Base-by-base conservation (phyloP, 2,797 vertebrate species). In the Ammospiza maritima region DNA sequence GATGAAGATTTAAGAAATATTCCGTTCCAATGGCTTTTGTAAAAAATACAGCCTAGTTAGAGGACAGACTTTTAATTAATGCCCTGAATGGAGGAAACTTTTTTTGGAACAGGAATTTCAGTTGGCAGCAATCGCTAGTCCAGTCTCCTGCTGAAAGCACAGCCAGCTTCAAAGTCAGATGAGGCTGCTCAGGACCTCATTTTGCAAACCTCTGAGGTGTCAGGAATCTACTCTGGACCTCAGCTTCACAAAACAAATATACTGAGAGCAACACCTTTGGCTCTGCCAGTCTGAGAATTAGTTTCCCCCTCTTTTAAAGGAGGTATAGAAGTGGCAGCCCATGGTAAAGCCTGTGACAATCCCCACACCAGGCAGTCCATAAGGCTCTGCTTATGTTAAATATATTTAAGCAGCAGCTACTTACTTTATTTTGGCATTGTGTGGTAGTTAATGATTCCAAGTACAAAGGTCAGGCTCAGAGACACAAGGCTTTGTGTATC, bases 381-480 rank as follows among this genome's bases (percentile, higher is more conserved):
- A 70, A 48, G 44, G 51, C 26, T 58, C 85, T 53, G 45, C 77
- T 85, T 70, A 65, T n/a, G 85, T 75, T 85, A 85, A 80, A 92
- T 67, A 83, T 29, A 69, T 85, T 60, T 90, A 90, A 72, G 57
- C 86, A 85, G 7, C 40, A 93, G 78, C 70, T 69, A 80, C 78
- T 62, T 85, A 74, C 58, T 88, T 83, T 66, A 83, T 83, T 89
- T 89, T 93, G 75, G 47, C 85, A 38, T 60, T 94, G 30, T 53
- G 19, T 82, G 67, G 45, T 82, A 93, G 92, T 88, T 95, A 97
- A 94, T 85, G 81, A 93, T 85, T 94, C 65, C n/a, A 88, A 74
- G 87, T 72, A 88, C 94, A 91, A 91, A 96, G 94, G 93, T 94
- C 94, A 95, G 62, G 7, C 62, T 66, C 47, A 48, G 81, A 96